Base-by-base conservation (phyloP, 2,113 vertebrate genomes). In the Cairina moschata region DNA sequence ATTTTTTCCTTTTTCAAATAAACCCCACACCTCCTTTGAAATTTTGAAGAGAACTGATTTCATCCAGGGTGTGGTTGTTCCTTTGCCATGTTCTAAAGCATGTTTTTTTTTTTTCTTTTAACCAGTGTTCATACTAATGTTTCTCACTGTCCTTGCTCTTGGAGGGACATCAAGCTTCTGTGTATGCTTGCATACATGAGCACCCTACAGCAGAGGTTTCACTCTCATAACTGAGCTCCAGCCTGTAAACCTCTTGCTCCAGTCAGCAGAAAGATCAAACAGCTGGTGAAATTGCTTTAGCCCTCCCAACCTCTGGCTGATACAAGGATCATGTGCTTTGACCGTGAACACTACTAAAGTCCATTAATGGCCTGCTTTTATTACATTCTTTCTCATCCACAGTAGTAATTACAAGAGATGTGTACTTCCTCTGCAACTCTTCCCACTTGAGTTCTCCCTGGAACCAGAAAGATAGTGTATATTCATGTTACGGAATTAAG, bases 301-400 rank as follows among this genome's bases (percentile, higher is more conserved):
- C 60, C 65, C 66, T 92, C 59, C 13, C 81, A 94, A 22, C 56
- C 72, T 93, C 69, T 66, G 46, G 59, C 46, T 88, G 59, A 72
- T 52, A 67, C 0, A 25, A 95, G 17, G 59, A 72, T 95, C 44
- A 0, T 32, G 69, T 50, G n/a, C 94, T 95, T 92, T 72, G 46
- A 83, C 66, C 4, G 2, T 0, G 0, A 66, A 82, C 36, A 44
- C 32, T 66, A 55, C 50, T 59, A 48, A 86, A 72, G 55, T 66
- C 66, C 77, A 40, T 81, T 95, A 91, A 90, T 69, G 55, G 29
- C 11, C 46, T 60, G 52, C n/a, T 90, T 93, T 93, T 75, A 66
- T 87, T 69, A 15, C 22, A 78, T 80, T 91, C 68, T 21, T 82
- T 88, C 87, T 90, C 52, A 66, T 75, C 25, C 17, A 26, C 46